Base-by-base conservation (phyloP, 92 coral and sea anemone species). In the Epizoanthus scotinus region DNA sequence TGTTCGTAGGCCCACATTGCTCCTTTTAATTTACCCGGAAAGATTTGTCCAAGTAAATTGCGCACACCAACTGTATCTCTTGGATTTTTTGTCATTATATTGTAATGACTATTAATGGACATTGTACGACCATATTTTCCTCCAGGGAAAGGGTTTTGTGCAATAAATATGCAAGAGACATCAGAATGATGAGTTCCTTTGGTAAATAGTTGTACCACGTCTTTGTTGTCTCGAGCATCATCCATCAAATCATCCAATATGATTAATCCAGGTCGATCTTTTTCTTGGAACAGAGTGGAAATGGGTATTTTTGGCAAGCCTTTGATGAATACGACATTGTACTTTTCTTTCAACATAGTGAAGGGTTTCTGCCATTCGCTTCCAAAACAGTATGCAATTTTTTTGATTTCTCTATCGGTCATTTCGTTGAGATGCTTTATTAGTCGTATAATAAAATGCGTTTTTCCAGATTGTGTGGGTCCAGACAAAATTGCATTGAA, bases 191-290 rank as follows among this genome's bases (percentile, higher is more conserved):
- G 73, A 0, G 73, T 38, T 5, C 73, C 73, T 31, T 68, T 68
- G 9, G 73, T 68, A 18, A 68, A 68, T 3, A 68, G 18, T 0
- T 68, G 15, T 0, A 40, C 54, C 9, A 44, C 58, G 26, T 70
- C 12, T n/a, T 70, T 59, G 54, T 34, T 70, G 0, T 70, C 3
- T 20, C 47, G 44, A 0, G 31, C 59, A 5, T 70, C 58, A 7
- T 70, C 50, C 75, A 70, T 70, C 0, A 47, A 22, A 70, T 70
- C 75, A 6, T 70, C 75, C 14, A 70, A 21, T 3, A 70, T 47
- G 17, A 70, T 3, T 1, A 70, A 19, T 0, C 75, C 75, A 0
- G 75, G 57, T n/a, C 24, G n/a, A n/a, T 34, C 36, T 71, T 20
- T 71, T 81, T n/a, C 72, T 36, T 5, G 75, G 8, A 70, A 70